These are phyloP conservation scores for Atherix ibis DNA, from an alignment of 2,888 invertebrate species.

Conservation along the genomic window DNA sequence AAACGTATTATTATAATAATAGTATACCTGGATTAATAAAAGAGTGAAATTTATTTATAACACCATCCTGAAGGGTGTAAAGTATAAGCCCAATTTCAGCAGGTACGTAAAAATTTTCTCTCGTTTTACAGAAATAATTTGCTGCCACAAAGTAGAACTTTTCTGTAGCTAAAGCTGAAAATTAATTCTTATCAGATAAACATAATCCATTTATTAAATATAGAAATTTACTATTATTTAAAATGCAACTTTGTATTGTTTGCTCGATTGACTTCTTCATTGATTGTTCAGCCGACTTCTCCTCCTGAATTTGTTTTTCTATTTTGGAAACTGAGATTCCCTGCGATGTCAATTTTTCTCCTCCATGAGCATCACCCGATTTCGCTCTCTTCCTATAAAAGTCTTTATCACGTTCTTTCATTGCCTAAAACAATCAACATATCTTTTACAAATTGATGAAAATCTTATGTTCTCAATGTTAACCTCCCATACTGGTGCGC, in stretches of 20 bases:
- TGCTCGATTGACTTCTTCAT: conserved; percentile 23
- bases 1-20: not conserved
- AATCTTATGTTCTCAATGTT: no score
- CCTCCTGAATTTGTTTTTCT: conserved; percentile 15
- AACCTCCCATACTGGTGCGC: conserved; percentile 5
- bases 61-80: conserved; percentile 34
- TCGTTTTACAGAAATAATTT: conserved; percentile 24
- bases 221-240: conserved; percentile 4
- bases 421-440: no score
- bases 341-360: conserved; percentile 18
- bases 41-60: conserved; percentile 25
- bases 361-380: no score
- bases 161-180: conserved; percentile 19
- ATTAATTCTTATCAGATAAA: no score
- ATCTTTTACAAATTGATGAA: no score
- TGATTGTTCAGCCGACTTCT: conserved; percentile 11
- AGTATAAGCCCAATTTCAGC: conserved; percentile 37
- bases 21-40: conserved; percentile 31
- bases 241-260: conserved; percentile 12
- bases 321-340: conserved; percentile 18
- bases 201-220: not conserved
- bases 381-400: no score
- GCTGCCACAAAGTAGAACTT: conserved; percentile 22
- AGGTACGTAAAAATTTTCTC: conserved; percentile 27
- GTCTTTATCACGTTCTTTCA: no score